Evolutionary conservation across 2,888 invertebrate genomes (phyloP).

Genomic region (Oscheius sp.): DNA sequence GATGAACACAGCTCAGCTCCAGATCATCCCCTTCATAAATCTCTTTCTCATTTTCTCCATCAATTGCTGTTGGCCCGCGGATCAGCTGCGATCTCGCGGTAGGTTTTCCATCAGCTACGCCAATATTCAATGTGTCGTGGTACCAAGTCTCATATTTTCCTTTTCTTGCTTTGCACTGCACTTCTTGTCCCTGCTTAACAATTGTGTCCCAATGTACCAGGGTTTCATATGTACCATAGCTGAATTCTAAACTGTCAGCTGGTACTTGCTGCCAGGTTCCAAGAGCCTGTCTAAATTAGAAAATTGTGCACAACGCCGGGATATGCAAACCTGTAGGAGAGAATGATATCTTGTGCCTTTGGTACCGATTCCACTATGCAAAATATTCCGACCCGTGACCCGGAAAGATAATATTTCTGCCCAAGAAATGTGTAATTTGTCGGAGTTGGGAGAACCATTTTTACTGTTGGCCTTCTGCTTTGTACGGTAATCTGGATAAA

Average conservation of each 20-base stretch:
- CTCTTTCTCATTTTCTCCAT: conserved; percentile 23
- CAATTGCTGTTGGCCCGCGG: conserved; percentile 37
- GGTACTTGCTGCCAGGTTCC: too few species aligned
- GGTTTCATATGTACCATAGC: conserved; percentile 46
- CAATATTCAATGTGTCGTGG: not conserved
- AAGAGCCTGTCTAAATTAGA: too few species aligned
- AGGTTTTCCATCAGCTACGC: conserved; percentile 37
- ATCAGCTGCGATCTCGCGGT: not conserved
- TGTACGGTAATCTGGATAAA: conserved; percentile 42
- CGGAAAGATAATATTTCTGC: conserved; percentile 20
- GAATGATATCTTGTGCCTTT: too few species aligned
- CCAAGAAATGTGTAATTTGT: conserved; percentile 44
- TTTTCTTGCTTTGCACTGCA: conserved; percentile 37
- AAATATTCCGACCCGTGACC: not conserved
- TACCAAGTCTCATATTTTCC: too few species aligned
- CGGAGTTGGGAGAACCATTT: conserved; percentile 44
- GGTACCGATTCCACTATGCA: too few species aligned
- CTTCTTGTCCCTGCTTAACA: conserved; percentile 36
- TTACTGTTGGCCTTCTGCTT: conserved; percentile 37
- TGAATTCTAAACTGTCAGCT: not conserved
- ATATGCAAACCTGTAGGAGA: too few species aligned
- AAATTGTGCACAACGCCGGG: too few species aligned
- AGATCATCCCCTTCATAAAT: conserved; percentile 55
- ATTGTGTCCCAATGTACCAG: conserved; percentile 41
- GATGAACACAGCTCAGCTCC: conserved; percentile 43